Conservation (phyloP, 2,888 invertebrate genomes). For the Rosalia funebris region DNA sequence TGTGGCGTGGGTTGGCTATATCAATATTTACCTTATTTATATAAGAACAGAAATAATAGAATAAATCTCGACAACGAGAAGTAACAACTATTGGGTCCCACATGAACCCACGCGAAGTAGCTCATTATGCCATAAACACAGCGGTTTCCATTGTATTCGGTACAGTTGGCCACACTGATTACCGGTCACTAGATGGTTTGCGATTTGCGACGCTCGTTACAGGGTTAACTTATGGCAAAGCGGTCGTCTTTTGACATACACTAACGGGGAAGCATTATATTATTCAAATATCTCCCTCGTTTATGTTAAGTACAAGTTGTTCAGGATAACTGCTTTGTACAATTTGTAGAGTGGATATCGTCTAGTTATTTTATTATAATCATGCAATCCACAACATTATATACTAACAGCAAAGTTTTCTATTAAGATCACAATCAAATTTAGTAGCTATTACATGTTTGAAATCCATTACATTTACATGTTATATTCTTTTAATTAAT, state of each 20-base stretch:
- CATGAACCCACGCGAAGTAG: slow-evolving; percentile 45
- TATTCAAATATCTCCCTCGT: slow-evolving; percentile 40
- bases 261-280: slow-evolving; percentile 36
- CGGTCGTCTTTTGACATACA: slow-evolving; percentile 33
- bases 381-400: no score
- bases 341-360: slow-evolving; percentile 2
- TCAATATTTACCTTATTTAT: slow-evolving; percentile 8
- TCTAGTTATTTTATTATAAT: no score
- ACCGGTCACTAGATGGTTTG: slow-evolving; percentile 39
- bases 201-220: slow-evolving; percentile 47
- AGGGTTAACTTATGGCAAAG: slow-evolving; percentile 36
- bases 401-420: no score
- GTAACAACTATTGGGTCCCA: slow-evolving; percentile 44
- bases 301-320: slow-evolving; percentile 31
- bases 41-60: slow-evolving; percentile 15
- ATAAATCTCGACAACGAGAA: slow-evolving; percentile 38
- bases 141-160: slow-evolving; percentile 46
- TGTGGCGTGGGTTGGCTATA: no score
- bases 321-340: neutral
- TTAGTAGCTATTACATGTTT: no score
- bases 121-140: slow-evolving; percentile 53
- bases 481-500: no score
- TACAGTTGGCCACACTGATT: slow-evolving; percentile 45
- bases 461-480: no score
- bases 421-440: no score